Base-by-base conservation (phyloP, 2,888 invertebrate genomes). In the Chaetogeoica ovagalla region DNA sequence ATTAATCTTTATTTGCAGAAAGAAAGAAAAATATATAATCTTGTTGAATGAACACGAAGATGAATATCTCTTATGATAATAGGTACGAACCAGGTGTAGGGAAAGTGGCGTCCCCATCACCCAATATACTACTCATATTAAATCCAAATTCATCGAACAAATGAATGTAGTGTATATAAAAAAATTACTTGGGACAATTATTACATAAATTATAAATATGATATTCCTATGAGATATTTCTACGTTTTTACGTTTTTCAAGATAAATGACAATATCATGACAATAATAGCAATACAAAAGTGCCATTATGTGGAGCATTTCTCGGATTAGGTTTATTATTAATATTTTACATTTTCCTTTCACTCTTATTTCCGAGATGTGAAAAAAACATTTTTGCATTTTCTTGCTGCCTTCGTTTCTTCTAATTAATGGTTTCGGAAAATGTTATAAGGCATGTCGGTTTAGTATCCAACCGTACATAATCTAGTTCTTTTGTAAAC, bases 371-470 rank as follows among this genome's bases (percentile, higher is more conserved):
- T 23, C 48, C 1, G n/a, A 52, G 13, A 63, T 55, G 15, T 37
- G 8, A 52, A 63, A 23, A 52, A 48, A 73, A 9, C n/a, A 23
- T 37, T 23, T 37, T 6, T 52, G 17, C 23, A 37, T 63, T 63
- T 73, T n/a, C 9, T n/a, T 37, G 9, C n/a, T 52, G 37, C 63
- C 2, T 73, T 73, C 63, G 37, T 63, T 73, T 55, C 21, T 62
- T 30, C 21, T 73, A 37, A 63, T 73, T 48, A 63, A 63, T 73
- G 62, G 17, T 52, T 63, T 48, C 13, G 1, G 37, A 73, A 60
- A 37, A 55, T 30, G 7, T n/a, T 63, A 63, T 37, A 55, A 63
- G 37, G 30, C 15, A 17, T 48, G 59, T 73, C 11, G n/a, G 62
- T 30, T 73, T 37, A 39, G 23, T 19, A 30, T 30, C 13, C 0